Conservation (phyloP, 2,888 invertebrate species). For the Ctena decussata region DNA sequence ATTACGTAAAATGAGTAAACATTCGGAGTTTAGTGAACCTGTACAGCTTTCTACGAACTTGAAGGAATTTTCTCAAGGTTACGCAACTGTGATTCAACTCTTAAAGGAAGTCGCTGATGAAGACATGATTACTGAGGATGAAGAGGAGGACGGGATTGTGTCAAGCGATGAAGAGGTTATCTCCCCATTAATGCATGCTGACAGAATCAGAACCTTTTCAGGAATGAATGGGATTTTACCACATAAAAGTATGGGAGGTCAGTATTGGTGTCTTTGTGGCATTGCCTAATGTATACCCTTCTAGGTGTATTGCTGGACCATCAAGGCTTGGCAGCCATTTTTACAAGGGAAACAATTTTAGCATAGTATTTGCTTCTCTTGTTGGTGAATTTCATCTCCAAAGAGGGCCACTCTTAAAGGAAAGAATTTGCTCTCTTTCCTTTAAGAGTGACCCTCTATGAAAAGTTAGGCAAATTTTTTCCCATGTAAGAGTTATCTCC, state of each 20-base stretch:
- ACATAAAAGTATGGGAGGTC: conserved; percentile 49
- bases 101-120: conserved; percentile 67
- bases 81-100: conserved; percentile 69
- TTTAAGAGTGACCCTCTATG: too few species aligned
- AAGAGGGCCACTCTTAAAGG: too few species aligned
- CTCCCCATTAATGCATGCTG: conserved; percentile 68
- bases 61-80: conserved; percentile 77
- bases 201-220: conserved; percentile 62
- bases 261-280: too few species aligned
- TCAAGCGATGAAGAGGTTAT: conserved; percentile 69
- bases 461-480: too few species aligned
- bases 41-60: conserved; percentile 70
- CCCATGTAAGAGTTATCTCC: too few species aligned
- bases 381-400: too few species aligned
- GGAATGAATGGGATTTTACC: conserved; percentile 63
- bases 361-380: too few species aligned
- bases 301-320: too few species aligned
- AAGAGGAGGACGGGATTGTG: conserved; percentile 55
- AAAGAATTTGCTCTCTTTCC: too few species aligned
- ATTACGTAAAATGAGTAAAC: conserved; percentile 88
- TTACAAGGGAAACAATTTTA: too few species aligned
- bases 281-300: too few species aligned
- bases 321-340: too few species aligned
- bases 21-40: conserved; percentile 50
- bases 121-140: conserved; percentile 52